Percentiles rank a stretch among this genome's conserved stretches.
phyloP scores from a whole-genome alignment of 2,797 vertebrate species.

The Tolypeutes matacus region DNA sequence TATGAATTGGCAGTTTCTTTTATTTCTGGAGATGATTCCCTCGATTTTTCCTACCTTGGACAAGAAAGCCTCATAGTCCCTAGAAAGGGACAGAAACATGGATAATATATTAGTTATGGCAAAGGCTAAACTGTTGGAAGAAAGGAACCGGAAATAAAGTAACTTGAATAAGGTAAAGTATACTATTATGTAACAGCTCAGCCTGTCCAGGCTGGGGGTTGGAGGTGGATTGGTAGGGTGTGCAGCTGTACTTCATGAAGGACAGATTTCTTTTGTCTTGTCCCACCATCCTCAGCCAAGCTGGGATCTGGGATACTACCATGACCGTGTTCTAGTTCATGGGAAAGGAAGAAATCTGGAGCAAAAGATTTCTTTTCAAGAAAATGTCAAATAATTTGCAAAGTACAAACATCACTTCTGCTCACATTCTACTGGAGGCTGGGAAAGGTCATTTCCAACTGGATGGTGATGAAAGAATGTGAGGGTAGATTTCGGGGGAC shows the following conservation, averaged over 20 bases:
- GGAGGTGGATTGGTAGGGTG: too few relatives aligned
- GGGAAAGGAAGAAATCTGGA: not conserved
- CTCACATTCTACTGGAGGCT: not conserved
- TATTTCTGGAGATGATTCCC: not conserved
- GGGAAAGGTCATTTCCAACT: not conserved
- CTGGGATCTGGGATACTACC: not conserved
- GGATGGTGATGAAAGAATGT: not conserved
- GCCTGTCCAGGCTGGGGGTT: not conserved
- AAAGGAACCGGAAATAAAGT: not conserved
- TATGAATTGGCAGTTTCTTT: constrained; percentile 11
- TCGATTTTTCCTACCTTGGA: not conserved
- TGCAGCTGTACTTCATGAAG: not conserved
- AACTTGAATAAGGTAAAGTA: not conserved
- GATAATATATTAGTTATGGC: not conserved
- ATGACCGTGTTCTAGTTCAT: not conserved
- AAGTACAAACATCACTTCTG: not conserved
- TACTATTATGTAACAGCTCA: not conserved
- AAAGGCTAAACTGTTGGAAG: not conserved
- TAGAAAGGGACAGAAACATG: not conserved
- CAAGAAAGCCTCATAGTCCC: not conserved
- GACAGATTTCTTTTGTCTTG: not conserved
- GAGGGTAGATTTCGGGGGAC: not conserved
- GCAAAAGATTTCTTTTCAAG: not conserved
- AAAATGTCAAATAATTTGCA: not conserved
- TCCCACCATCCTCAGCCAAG: not conserved